phyloP scores from a whole-genome alignment of 2,888 invertebrate species.

The Lasioglossum malachurum region DNA sequence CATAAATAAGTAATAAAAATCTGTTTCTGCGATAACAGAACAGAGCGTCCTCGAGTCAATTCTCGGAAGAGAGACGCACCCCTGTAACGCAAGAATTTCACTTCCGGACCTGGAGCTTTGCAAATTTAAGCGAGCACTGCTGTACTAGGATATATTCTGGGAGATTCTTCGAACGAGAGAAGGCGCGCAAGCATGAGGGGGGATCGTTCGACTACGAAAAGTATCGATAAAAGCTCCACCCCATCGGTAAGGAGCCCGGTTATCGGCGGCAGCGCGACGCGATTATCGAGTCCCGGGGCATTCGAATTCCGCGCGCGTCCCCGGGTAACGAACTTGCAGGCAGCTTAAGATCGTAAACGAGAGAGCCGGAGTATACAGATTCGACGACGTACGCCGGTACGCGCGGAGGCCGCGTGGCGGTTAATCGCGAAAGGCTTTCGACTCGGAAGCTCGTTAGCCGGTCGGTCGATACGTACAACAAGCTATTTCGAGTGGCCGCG shows the following conservation, averaged over 20 bases:
- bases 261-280: slow-evolving; percentile 18
- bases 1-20: too few relatives aligned
- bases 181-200: not conserved
- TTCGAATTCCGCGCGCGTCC: slow-evolving; percentile 40
- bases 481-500: slow-evolving; percentile 56
- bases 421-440: slow-evolving; percentile 40
- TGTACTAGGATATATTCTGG: not conserved
- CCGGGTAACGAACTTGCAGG: slow-evolving; percentile 40
- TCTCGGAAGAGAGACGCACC: too few relatives aligned
- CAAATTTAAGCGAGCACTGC: not conserved
- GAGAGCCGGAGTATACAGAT: slow-evolving; percentile 37
- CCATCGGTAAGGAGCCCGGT: slow-evolving; percentile 1
- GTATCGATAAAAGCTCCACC: slow-evolving; percentile 13
- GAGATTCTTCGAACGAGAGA: not conserved
- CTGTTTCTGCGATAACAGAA: too few relatives aligned
- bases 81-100: too few relatives aligned
- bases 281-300: slow-evolving; percentile 21
- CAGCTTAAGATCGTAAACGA: slow-evolving; percentile 45
- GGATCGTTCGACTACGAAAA: not conserved
- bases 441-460: slow-evolving; percentile 45
- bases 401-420: slow-evolving; percentile 13
- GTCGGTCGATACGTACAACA: slow-evolving; percentile 22
- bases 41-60: too few relatives aligned
- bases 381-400: slow-evolving; percentile 23
- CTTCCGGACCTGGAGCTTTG: too few relatives aligned